These are phyloP conservation scores for Enteromius afrohamiltoni DNA, from an alignment of 2,797 vertebrate genomes.

Conservation along the genomic window DNA sequence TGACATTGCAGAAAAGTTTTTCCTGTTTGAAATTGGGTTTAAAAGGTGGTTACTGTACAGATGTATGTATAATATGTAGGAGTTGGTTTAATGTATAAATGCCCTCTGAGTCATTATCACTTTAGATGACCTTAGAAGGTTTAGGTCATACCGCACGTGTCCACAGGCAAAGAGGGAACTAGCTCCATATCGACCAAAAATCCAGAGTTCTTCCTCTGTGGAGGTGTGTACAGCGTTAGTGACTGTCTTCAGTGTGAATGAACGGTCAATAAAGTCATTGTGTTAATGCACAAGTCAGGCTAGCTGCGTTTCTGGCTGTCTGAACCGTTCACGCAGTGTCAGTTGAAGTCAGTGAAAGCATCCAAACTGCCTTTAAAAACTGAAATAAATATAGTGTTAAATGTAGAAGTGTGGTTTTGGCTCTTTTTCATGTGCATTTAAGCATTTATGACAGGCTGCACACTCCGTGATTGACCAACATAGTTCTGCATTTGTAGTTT, in stretches of 20 bases:
- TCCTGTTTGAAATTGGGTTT: background rate
- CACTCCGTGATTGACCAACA: background rate
- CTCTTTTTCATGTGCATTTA: background rate
- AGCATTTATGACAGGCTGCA: background rate
- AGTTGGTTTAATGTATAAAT: conserved; percentile 24
- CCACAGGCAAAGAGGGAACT: background rate
- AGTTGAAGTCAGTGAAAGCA: background rate
- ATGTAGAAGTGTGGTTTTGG: background rate
- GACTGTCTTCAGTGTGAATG: background rate
- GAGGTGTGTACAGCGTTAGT: background rate
- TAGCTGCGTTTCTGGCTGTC: background rate
- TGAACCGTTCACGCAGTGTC: background rate
- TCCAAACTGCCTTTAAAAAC: background rate
- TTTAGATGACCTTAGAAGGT: background rate
- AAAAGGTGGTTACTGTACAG: conserved; percentile 5
- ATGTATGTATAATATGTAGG: background rate
- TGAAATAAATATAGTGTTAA: background rate
- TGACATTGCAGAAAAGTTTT: background rate
- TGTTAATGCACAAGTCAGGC: background rate
- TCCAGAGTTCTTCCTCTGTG: background rate
- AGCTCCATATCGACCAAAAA: background rate
- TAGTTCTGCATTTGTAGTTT: conserved; percentile 6
- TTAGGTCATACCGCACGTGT: background rate
- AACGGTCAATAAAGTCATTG: conserved; percentile 2
- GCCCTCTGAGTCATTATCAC: background rate